Conservation (phyloP, 2,888 invertebrate genomes). For the Mylabris sibirica region DNA sequence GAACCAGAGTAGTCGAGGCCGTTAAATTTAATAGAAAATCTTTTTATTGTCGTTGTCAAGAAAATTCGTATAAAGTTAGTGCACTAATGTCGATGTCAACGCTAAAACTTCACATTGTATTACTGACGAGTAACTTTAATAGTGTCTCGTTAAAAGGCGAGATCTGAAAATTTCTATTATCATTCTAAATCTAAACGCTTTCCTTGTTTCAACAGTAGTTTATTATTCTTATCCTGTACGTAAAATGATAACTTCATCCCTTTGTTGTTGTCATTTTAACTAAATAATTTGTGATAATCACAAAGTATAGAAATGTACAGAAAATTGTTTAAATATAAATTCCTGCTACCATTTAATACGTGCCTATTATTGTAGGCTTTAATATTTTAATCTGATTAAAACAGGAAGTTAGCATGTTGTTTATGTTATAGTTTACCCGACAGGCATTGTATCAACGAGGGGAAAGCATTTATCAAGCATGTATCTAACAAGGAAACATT, state of each 20-base stretch:
- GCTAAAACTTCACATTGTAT: background rate
- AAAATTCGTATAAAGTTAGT: background rate
- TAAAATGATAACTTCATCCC: background rate
- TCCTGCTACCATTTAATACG: background rate
- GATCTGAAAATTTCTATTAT: background rate
- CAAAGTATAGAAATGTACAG: background rate
- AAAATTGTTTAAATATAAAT: background rate
- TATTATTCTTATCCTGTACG: too few species aligned
- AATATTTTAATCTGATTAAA: conserved; percentile 3
- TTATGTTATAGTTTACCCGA: background rate
- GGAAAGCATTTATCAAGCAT: background rate
- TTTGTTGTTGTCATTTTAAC: background rate
- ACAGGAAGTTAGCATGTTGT: background rate
- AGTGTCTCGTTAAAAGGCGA: background rate
- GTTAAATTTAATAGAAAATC: background rate
- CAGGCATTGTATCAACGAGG: background rate
- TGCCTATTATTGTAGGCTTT: background rate
- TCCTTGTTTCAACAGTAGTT: too few species aligned
- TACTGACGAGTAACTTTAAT: background rate
- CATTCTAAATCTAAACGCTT: too few species aligned
- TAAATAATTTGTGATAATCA: background rate
- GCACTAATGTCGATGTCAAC: too few species aligned
- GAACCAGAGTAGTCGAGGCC: background rate
- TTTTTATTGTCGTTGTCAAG: background rate
- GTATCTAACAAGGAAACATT: too few species aligned